Evolutionary conservation across 1,140 invertebrate genomes (phyloP).

Genomic region (Achroia grisella): DNA sequence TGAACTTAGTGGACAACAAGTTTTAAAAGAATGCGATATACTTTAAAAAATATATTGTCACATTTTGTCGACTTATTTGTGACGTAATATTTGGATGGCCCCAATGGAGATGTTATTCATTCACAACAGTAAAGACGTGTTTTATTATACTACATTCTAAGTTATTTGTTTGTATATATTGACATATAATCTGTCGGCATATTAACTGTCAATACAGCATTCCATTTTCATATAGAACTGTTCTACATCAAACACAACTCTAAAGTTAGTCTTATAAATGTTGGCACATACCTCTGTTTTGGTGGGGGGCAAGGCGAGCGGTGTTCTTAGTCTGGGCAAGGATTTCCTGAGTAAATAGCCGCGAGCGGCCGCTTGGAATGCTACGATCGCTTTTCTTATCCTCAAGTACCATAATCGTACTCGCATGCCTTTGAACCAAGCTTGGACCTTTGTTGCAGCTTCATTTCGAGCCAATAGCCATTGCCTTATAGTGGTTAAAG

Average conservation of each 20-base stretch:
- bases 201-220: not conserved
- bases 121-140: too few relatives aligned
- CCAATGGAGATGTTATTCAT: too few relatives aligned
- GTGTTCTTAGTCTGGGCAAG: slow-evolving; percentile 24
- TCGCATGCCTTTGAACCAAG: slow-evolving; percentile 81
- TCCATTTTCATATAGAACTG: not conserved
- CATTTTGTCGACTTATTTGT: too few relatives aligned
- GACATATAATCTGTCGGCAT: too few relatives aligned
- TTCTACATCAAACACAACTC: not conserved
- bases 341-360: slow-evolving; percentile 71
- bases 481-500: slow-evolving; percentile 28
- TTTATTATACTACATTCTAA: not conserved
- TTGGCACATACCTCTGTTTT: not conserved
- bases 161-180: too few relatives aligned
- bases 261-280: not conserved
- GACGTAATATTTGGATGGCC: too few relatives aligned
- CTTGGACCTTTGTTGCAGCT: slow-evolving; percentile 85
- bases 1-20: too few relatives aligned
- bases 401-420: slow-evolving; percentile 80
- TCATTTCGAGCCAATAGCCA: slow-evolving; percentile 57
- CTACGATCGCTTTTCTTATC: slow-evolving; percentile 75
- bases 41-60: too few relatives aligned
- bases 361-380: slow-evolving; percentile 83
- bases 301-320: not conserved
- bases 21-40: too few relatives aligned